A percentile compares a stretch with the other conserved stretches of the same genome.
Evolutionary conservation across 2,888 invertebrate genomes (phyloP).

Genomic region (Apocheima hispidaria): DNA sequence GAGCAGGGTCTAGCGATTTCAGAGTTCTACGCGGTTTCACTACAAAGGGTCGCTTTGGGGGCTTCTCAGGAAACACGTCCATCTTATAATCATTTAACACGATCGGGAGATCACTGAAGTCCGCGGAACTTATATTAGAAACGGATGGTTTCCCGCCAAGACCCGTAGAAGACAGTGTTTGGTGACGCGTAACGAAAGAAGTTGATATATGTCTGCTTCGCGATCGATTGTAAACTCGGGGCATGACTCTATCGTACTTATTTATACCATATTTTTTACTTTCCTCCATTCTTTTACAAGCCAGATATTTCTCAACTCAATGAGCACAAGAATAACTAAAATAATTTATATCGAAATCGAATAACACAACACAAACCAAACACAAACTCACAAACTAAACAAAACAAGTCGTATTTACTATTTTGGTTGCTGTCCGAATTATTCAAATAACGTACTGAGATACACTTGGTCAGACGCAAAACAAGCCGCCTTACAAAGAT

Average conservation of each 20-base stretch:
- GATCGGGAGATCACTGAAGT: slow-evolving; percentile 71
- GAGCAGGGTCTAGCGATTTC: slow-evolving; percentile 67
- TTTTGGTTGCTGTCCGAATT: too few relatives aligned
- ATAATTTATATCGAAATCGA: too few relatives aligned
- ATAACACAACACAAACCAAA: not conserved
- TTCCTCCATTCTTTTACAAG: slow-evolving; percentile 27
- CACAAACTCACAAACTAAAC: too few relatives aligned
- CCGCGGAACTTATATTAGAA: slow-evolving; percentile 64
- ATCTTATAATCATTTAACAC: slow-evolving; percentile 71
- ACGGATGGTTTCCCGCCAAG: slow-evolving; percentile 73
- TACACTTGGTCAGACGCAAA: too few relatives aligned
- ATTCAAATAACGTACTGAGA: too few relatives aligned
- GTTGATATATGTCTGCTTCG: slow-evolving; percentile 57
- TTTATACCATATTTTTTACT: slow-evolving; percentile 37
- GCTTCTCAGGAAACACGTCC: slow-evolving; percentile 49
- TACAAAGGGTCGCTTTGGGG: slow-evolving; percentile 56
- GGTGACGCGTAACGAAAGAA: slow-evolving; percentile 69
- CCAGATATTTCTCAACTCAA: not conserved
- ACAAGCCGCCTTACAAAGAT: too few relatives aligned
- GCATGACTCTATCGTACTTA: slow-evolving; percentile 74
- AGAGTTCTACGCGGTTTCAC: slow-evolving; percentile 74
- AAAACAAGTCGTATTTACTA: too few relatives aligned
- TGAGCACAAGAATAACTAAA: not conserved
- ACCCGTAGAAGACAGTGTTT: slow-evolving; percentile 58
- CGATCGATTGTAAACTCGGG: slow-evolving; percentile 65